Conservation (phyloP, 1,140 invertebrate genomes). For the Leptinotarsa undecemlineata region DNA sequence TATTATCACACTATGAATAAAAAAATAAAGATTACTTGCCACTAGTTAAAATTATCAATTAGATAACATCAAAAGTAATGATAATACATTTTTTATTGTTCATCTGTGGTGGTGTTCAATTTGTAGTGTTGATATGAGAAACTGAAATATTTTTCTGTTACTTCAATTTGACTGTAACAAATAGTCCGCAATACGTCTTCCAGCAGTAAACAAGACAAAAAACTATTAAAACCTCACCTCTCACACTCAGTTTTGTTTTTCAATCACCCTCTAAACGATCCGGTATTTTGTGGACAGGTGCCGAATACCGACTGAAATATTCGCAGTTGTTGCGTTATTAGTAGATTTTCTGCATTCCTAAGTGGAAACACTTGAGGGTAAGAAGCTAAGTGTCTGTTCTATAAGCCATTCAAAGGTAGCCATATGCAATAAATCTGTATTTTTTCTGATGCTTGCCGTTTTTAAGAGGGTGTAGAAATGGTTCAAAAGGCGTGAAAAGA, state of each 20-base stretch:
- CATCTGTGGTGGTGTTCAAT: too few species aligned
- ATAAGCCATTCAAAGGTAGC: not conserved
- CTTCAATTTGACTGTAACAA: too few species aligned
- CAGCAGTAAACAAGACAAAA: too few species aligned
- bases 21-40: too few species aligned
- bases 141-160: too few species aligned
- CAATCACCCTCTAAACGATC: not conserved
- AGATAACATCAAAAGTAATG: too few species aligned
- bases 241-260: not conserved
- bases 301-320: not conserved
- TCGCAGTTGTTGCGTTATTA: not conserved
- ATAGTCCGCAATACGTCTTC: too few species aligned
- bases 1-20: too few species aligned
- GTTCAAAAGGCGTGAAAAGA: not conserved
- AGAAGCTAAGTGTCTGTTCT: not conserved
- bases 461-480: not conserved
- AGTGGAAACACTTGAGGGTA: not conserved
- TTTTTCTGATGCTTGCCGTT: not conserved
- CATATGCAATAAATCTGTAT: not conserved
- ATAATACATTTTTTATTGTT: too few species aligned
- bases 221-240: not conserved
- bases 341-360: conserved; percentile 5
- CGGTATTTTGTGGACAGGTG: not conserved
- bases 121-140: too few species aligned
- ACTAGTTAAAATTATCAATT: too few species aligned